Conservation (phyloP, 1,140 invertebrate species). For the Nephotettix cincticeps region DNA sequence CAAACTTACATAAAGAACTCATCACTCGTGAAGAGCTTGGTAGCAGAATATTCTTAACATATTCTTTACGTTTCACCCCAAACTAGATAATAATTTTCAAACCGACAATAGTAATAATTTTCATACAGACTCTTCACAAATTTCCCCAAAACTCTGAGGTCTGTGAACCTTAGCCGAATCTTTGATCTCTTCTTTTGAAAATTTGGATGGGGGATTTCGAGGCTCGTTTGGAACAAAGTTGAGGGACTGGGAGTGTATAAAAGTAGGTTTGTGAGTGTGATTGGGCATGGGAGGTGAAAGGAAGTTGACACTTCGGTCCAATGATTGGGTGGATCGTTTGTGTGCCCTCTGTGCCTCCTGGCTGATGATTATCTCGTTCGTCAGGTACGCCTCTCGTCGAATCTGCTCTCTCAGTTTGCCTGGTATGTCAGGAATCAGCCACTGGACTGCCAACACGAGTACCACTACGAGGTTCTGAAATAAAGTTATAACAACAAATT, state of each 20-base stretch:
- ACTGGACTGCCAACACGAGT: slow-evolving; percentile 77
- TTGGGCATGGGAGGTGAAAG: neutral
- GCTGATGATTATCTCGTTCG: slow-evolving; percentile 86
- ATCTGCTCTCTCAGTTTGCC: slow-evolving; percentile 72
- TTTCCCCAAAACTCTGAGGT: slow-evolving; percentile 27
- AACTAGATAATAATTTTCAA: too few relatives aligned
- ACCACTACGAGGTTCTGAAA: slow-evolving; percentile 81
- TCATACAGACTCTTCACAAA: slow-evolving; percentile 21
- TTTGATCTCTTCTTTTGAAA: slow-evolving; percentile 21
- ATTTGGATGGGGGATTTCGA: slow-evolving; percentile 5
- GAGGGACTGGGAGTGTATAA: neutral
- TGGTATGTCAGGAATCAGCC: slow-evolving; percentile 85
- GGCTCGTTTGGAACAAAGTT: neutral
- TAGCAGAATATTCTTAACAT: too few relatives aligned
- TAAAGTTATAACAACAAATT: too few relatives aligned
- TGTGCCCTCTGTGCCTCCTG: slow-evolving; percentile 60
- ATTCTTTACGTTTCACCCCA: too few relatives aligned
- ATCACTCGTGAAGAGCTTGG: too few relatives aligned
- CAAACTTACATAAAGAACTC: too few relatives aligned
- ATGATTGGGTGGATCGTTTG: neutral
- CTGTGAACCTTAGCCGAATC: slow-evolving; percentile 20
- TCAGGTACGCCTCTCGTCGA: slow-evolving; percentile 80
- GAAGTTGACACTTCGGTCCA: neutral
- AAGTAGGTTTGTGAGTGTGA: neutral
- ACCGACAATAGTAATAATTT: too few relatives aligned